Percentiles rank a stretch among this genome's conserved stretches.
Evolutionary conservation across 2,113 vertebrate genomes (phyloP).

Genomic region (Pteruthius melanotis): DNA sequence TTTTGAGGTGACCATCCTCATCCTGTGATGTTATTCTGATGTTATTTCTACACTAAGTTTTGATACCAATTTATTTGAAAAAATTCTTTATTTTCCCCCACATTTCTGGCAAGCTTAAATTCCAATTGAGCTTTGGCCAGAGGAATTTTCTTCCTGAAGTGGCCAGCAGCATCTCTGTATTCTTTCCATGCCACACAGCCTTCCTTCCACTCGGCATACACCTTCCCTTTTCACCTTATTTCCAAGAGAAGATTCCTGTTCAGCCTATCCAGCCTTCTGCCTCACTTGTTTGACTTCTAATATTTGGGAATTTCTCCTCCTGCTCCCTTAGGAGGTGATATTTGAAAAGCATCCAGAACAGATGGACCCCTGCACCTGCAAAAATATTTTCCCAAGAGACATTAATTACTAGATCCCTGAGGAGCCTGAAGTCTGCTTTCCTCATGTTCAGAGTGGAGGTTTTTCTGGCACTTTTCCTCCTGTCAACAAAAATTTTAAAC

Average conservation of each 20-base stretch:
- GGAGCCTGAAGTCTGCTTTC: neutral
- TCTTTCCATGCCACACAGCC: neutral
- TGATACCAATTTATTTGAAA: neutral
- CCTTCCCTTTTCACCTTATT: neutral
- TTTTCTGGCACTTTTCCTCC: neutral
- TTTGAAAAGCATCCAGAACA: neutral
- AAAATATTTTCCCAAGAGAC: neutral
- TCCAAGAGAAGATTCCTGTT: neutral
- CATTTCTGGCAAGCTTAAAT: neutral
- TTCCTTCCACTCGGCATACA: neutral
- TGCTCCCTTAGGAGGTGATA: neutral
- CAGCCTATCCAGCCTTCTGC: neutral
- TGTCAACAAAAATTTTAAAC: neutral
- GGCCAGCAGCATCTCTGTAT: neutral
- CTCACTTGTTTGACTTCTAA: neutral
- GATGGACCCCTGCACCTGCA: neutral
- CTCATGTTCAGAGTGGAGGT: neutral
- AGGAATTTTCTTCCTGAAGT: neutral
- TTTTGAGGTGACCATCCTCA: neutral
- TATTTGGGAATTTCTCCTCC: neutral
- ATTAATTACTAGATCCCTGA: neutral
- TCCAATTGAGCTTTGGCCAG: neutral
- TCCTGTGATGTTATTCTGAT: neutral
- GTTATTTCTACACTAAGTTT: neutral
- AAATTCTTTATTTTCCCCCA: neutral